Evolutionary conservation across 2,113 vertebrate species (phyloP).

Genomic region (Entomyzon cyanotis): DNA sequence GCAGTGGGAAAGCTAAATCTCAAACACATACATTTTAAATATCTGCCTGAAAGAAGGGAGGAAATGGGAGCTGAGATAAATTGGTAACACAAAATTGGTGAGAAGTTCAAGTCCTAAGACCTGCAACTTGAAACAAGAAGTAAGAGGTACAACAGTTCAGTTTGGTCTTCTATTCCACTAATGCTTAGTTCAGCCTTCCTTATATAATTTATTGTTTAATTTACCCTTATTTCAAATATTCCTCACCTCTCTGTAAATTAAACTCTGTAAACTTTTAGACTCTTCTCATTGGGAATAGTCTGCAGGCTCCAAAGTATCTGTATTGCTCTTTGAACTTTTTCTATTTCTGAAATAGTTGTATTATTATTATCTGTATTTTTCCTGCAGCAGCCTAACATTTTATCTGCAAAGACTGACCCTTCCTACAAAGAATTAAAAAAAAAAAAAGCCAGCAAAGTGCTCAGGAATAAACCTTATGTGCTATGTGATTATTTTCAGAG

Average conservation of each 20-base stretch:
- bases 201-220: background rate
- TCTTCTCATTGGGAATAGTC: background rate
- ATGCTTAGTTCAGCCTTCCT: background rate
- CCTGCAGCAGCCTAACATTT: background rate
- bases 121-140: background rate
- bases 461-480: background rate
- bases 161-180: background rate
- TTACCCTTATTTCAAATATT: background rate
- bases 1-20: background rate
- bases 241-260: background rate
- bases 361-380: background rate
- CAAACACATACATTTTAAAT: background rate
- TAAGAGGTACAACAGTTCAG: background rate
- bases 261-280: background rate
- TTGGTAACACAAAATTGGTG: background rate
- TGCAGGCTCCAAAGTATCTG: background rate
- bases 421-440: background rate
- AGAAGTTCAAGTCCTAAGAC: background rate
- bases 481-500: background rate
- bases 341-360: background rate
- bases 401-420: background rate
- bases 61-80: background rate
- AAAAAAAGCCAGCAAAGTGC: background rate
- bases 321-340: background rate
- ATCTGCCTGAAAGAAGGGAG: background rate